Conservation (phyloP, 2,888 invertebrate species). For the Hypselothyrea guttata region DNA sequence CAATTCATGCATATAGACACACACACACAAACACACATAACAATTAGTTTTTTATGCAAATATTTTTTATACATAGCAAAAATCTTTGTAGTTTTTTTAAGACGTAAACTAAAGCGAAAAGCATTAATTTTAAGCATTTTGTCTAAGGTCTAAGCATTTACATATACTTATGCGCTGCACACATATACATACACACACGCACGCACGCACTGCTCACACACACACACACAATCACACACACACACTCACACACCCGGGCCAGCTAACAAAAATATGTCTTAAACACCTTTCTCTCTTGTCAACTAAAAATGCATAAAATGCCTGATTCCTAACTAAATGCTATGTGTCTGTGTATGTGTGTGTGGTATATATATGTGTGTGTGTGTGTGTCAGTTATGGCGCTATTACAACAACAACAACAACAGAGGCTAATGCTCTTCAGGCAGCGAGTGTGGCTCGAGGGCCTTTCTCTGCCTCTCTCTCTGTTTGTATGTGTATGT, state of each 20-base stretch:
- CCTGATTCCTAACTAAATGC: constrained; percentile 16
- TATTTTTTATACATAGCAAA: constrained; percentile 48
- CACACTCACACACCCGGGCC: constrained; percentile 34
- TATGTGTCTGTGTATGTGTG: constrained; percentile 34
- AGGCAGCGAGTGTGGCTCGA: constrained; percentile 34
- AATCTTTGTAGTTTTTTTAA: constrained; percentile 39
- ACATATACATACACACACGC: constrained; percentile 24
- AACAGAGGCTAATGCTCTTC: constrained; percentile 77
- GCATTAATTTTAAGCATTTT: constrained; percentile 67
- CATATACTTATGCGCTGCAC: constrained; percentile 35
- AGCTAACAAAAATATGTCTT: constrained; percentile 36
- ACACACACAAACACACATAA: constrained; percentile 49
- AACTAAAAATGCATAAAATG: constrained; percentile 30
- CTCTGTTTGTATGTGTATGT: constrained; percentile 17
- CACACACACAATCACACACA: too few species aligned
- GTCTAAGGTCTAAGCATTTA: constrained; percentile 68
- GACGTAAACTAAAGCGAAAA: constrained; percentile 38
- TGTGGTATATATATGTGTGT: constrained; percentile 11
- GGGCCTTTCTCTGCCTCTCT: constrained; percentile 4
- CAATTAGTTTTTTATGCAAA: constrained; percentile 55
- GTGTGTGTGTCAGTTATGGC: constrained; percentile 16
- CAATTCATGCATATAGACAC: constrained; percentile 29
- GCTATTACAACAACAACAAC: constrained; percentile 38
- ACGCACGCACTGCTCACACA: constrained; percentile 14
- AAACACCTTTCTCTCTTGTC: constrained; percentile 18